These are phyloP conservation scores for Aphelenchoides fujianensis DNA, from an alignment of 1,140 invertebrate genomes.

Conservation along the genomic window DNA sequence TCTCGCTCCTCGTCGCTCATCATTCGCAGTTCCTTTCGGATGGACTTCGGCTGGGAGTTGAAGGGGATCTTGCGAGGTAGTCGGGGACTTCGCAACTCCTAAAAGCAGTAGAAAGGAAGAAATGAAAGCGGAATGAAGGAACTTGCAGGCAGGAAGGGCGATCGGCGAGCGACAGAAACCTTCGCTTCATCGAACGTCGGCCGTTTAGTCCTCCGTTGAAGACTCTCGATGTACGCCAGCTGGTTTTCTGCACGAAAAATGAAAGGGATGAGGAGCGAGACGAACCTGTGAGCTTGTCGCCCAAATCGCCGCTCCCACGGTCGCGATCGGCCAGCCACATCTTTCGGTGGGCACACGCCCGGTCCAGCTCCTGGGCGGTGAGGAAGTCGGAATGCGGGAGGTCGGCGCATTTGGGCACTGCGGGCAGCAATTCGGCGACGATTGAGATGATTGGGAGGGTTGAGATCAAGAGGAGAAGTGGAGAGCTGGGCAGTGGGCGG, in stretches of 20 bases:
- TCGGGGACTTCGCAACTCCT: slow-evolving; percentile 8
- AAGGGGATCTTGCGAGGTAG: neutral
- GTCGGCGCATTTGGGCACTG: slow-evolving; percentile 21
- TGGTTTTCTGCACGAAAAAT: slow-evolving; percentile 32
- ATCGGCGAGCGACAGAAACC: neutral
- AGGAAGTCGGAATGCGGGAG: slow-evolving; percentile 38
- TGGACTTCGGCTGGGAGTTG: slow-evolving; percentile 36
- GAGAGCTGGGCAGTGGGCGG: neutral
- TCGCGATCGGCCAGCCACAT: slow-evolving; percentile 39
- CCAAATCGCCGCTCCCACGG: slow-evolving; percentile 10
- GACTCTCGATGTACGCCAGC: neutral
- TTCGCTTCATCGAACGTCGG: neutral
- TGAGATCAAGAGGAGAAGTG: slow-evolving; percentile 21
- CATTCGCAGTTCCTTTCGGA: slow-evolving; percentile 60
- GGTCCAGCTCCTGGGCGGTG: slow-evolving; percentile 38
- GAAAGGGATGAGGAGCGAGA: neutral
- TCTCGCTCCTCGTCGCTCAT: slow-evolving; percentile 50
- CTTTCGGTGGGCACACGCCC: slow-evolving; percentile 43
- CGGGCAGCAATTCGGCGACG: neutral
- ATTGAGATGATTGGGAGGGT: neutral
- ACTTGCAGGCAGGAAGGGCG: neutral
- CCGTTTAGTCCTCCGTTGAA: neutral
- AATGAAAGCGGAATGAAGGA: neutral
- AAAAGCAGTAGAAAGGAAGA: neutral
- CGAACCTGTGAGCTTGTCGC: slow-evolving; percentile 26